These are phyloP conservation scores for Poecilia gillii DNA, from an alignment of 2,797 vertebrate genomes.

Conservation along the genomic window DNA sequence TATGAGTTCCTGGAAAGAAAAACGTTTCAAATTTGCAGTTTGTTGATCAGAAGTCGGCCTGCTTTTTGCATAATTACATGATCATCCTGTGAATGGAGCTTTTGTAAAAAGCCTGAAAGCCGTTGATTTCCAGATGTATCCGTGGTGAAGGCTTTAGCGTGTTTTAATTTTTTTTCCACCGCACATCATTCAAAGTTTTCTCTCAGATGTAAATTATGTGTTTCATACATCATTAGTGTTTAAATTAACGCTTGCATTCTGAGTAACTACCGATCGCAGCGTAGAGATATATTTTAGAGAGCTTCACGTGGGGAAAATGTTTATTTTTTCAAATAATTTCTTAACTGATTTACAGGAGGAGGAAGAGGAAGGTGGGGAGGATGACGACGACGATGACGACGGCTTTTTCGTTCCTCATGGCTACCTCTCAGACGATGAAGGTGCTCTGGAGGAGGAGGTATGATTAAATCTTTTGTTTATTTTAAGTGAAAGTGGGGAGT, in stretches of 20 bases:
- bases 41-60: not conserved
- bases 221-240: not conserved
- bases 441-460: constrained; percentile 86
- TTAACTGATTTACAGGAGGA: constrained; percentile 85
- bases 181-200: not conserved
- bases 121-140: not conserved
- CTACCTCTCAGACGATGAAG: constrained; percentile 97
- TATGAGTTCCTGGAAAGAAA: not conserved
- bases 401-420: constrained; percentile 98
- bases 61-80: not conserved
- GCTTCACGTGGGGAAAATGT: not conserved
- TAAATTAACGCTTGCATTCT: not conserved
- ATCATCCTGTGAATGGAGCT: not conserved
- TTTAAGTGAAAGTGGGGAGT: not conserved
- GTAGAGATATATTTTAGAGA: not conserved
- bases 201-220: not conserved
- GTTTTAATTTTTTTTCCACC: not conserved
- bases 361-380: constrained; percentile 89
- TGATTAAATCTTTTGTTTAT: not conserved
- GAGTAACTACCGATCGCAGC: not conserved
- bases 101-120: not conserved
- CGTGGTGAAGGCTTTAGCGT: not conserved
- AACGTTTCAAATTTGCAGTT: not conserved
- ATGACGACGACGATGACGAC: constrained; percentile 94
- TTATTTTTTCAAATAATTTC: not conserved